phyloP scores from a whole-genome alignment of 1,140 invertebrate genomes.

The Brachionus paranguensis region DNA sequence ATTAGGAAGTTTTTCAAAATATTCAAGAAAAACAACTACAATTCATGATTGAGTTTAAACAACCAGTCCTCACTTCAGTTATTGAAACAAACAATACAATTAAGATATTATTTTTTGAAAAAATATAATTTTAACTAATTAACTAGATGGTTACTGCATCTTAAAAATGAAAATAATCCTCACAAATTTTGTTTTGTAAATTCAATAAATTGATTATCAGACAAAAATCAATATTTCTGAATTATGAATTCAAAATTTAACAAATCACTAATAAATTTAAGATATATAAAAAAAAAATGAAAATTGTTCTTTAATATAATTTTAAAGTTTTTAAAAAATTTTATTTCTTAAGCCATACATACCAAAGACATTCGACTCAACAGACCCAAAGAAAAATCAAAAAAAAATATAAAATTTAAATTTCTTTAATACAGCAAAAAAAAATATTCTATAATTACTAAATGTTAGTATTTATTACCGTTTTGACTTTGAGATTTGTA shows the following conservation, averaged over 20 bases:
- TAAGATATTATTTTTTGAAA: too few species aligned
- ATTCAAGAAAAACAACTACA: too few species aligned
- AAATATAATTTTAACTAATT: too few species aligned
- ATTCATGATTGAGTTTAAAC: too few species aligned
- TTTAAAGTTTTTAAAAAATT: background rate
- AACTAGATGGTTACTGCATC: too few species aligned
- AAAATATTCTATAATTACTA: constrained; percentile 21
- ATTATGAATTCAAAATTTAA: background rate
- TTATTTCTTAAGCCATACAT: background rate
- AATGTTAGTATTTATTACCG: constrained; percentile 25
- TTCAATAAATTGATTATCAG: too few species aligned
- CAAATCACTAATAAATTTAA: background rate
- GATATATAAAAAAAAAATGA: background rate
- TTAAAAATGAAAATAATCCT: too few species aligned
- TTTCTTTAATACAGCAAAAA: background rate
- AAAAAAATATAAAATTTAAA: constrained; percentile 10
- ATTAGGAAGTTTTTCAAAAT: too few species aligned
- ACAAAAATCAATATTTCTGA: too few species aligned
- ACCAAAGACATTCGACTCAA: background rate
- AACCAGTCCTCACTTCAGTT: too few species aligned
- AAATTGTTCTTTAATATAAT: background rate
- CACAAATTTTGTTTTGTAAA: too few species aligned
- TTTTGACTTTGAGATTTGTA: constrained; percentile 30
- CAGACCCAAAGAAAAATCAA: background rate
- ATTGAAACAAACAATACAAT: too few species aligned